Percentiles rank a stretch among this genome's conserved stretches.
Conservation (phyloP, 1,140 invertebrate species). For the Spodoptera litura region DNA sequence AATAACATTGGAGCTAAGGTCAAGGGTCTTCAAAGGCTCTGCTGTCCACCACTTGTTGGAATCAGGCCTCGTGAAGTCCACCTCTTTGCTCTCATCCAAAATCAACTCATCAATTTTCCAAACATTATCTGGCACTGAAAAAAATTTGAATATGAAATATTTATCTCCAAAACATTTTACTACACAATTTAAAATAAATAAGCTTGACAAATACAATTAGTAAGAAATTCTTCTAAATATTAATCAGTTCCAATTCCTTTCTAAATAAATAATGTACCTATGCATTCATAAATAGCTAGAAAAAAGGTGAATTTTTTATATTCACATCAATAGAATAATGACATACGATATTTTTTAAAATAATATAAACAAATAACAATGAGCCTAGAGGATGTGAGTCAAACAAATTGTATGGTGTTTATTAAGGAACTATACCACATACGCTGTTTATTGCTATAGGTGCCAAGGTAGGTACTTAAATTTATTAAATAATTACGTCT, state of each 20-base stretch:
- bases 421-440: not conserved
- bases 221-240: no score
- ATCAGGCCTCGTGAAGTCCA: conserved; percentile 89
- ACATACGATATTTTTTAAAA: no score
- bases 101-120: conserved; percentile 93
- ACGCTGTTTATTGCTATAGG: not conserved
- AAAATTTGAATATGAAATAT: conserved; percentile 5
- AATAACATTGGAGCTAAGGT: conserved; percentile 93
- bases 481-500: conserved; percentile 54
- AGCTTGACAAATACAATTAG: no score
- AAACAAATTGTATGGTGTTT: not conserved
- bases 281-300: no score
- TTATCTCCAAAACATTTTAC: conserved; percentile 8
- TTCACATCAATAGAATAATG: no score
- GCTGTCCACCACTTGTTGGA: conserved; percentile 95
- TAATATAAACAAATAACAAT: no score
- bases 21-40: conserved; percentile 91
- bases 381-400: no score
- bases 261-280: no score
- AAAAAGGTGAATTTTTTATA: no score
- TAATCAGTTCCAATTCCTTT: no score
- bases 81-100: conserved; percentile 87
- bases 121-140: conserved; percentile 92
- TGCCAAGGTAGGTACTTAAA: no score
- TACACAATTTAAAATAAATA: no score